Evolutionary conservation across 2,797 vertebrate species (phyloP), one percentile per base, ranked within the genome.

Genomic region (Micromesistius poutassou): DNA sequence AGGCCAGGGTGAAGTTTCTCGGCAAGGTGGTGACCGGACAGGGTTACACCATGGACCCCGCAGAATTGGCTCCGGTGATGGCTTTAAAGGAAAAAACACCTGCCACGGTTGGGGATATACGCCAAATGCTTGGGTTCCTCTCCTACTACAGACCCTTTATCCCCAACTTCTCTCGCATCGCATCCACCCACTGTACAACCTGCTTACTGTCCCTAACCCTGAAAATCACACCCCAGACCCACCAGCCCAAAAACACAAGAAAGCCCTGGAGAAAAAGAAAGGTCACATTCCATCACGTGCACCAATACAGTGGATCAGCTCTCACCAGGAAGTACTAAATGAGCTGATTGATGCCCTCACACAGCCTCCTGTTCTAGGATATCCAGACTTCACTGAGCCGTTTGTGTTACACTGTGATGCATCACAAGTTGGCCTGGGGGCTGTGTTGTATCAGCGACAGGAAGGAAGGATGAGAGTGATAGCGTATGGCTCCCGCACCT

Each of bases 401-500:
- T 84, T 85, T 13, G 70, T 77, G 4, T 13, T 84, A 25, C 79
- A 86, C 12, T 82, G 76, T 79, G 81, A 82, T 4, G 72, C 80
- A 13, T 82, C 75, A 0, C 55, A 84, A 13, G 75, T 42, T 66
- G 79, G 76, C 0, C 16, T 86, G 10, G 78, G 72, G 40, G 81
- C 76, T 0, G 77, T 80, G 14, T n/a, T n/a, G n/a, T n/a, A n/a
- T n/a, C n/a, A n/a, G n/a, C n/a, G n/a, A n/a, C n/a, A n/a, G n/a
- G n/a, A n/a, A n/a, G n/a, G n/a, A n/a, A n/a, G n/a, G n/a, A n/a
- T n/a, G n/a, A n/a, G n/a, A n/a, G n/a, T n/a, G n/a, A n/a, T n/a
- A n/a, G n/a, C n/a, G n/a, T n/a, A n/a, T n/a, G 84, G 82, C 16
- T 83, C 78, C 12, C 16, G 50, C n/a, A 84, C 62, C 19, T 25